These are phyloP conservation scores for Drosophila fungiperda DNA, from an alignment of 2,888 invertebrate genomes.

Conservation along the genomic window DNA sequence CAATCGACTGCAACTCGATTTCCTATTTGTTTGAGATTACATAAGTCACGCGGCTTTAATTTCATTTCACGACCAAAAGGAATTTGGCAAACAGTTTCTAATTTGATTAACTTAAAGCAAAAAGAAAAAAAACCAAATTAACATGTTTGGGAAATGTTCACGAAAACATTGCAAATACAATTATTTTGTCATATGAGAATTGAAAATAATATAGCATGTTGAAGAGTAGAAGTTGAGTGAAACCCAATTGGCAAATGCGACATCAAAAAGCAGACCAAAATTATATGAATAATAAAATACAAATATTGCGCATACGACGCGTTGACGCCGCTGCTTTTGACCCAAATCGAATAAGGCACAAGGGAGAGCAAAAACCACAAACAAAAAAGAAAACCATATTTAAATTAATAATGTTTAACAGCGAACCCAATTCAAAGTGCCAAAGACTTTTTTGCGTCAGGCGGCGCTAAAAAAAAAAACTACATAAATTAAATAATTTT, in stretches of 20 bases:
- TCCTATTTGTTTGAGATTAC: slow-evolving; percentile 24
- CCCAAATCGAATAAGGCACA: slow-evolving; percentile 39
- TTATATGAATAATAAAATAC: slow-evolving; percentile 32
- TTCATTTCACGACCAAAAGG: background rate
- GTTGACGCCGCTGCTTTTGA: slow-evolving; percentile 36
- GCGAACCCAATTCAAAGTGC: background rate
- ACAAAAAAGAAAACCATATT: background rate
- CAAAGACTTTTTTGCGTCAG: background rate
- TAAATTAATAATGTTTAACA: background rate
- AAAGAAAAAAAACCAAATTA: background rate
- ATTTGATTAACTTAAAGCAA: background rate
- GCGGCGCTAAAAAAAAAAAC: background rate
- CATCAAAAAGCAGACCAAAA: slow-evolving; percentile 6
- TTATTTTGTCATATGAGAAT: background rate
- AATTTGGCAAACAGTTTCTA: background rate
- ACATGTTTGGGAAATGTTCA: background rate
- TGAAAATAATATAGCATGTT: background rate
- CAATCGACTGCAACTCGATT: slow-evolving; percentile 2
- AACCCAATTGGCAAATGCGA: background rate
- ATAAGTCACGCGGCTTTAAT: slow-evolving; percentile 32
- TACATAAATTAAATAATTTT: background rate
- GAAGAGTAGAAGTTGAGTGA: background rate
- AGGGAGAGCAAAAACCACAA: background rate
- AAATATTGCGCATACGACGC: slow-evolving; percentile 68
- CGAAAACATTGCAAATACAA: background rate